These are phyloP conservation scores for Chlorodrepanis virens DNA, from an alignment of 2,113 vertebrate species.

Conservation along the genomic window DNA sequence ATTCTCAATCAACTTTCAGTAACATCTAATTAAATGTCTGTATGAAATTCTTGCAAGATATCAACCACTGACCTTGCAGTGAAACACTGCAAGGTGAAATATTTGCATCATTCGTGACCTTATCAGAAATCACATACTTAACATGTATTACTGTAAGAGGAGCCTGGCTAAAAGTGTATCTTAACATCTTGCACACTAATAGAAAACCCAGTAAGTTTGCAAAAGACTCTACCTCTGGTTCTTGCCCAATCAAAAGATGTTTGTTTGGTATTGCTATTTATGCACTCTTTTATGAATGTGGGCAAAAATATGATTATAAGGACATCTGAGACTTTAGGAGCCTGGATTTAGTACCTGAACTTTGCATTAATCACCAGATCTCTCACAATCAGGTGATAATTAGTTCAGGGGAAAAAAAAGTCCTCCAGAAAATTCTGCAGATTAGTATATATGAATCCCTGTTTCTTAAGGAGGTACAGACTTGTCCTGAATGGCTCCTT, in stretches of 20 bases:
- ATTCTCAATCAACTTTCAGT: background rate
- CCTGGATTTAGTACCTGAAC: background rate
- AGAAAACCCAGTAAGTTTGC: background rate
- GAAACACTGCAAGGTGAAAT: background rate
- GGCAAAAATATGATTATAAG: background rate
- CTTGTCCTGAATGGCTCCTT: background rate
- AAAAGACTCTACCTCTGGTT: background rate
- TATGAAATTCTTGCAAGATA: background rate
- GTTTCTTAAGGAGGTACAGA: background rate
- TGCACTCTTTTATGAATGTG: accelerated
- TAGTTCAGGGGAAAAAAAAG: background rate
- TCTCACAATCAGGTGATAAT: background rate
- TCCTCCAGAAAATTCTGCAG: background rate
- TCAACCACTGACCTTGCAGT: background rate
- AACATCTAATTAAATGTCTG: background rate
- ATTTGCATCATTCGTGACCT: accelerated
- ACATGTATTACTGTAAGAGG: background rate
- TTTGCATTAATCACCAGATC: background rate
- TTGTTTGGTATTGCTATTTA: background rate
- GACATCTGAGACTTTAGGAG: background rate
- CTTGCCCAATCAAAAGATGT: background rate
- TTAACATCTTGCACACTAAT: background rate
- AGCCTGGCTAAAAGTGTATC: background rate
- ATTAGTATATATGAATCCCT: background rate
- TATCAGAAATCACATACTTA: background rate